These are phyloP conservation scores for Antheraea mylitta DNA, from an alignment of 1,140 invertebrate genomes.

Conservation along the genomic window DNA sequence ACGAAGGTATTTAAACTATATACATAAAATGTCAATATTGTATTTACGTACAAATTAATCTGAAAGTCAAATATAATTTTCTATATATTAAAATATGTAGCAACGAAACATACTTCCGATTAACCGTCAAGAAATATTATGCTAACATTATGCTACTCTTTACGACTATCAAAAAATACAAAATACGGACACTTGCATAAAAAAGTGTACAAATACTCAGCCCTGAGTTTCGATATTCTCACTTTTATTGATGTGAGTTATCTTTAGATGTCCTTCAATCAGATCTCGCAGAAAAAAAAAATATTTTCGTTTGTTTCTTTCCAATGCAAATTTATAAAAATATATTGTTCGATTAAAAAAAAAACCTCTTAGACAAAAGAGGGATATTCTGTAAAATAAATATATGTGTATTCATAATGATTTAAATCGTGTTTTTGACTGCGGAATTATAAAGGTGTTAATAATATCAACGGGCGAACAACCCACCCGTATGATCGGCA, in stretches of 20 bases:
- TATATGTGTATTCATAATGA: background rate
- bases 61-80: no score
- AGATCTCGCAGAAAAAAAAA: background rate
- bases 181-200: background rate
- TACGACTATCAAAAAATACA: background rate
- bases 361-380: no score
- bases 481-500: constrained; percentile 96
- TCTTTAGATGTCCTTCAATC: background rate
- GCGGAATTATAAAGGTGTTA: background rate
- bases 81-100: background rate
- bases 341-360: no score
- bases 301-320: background rate
- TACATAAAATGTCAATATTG: background rate
- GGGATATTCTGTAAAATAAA: background rate
- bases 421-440: no score
- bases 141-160: background rate
- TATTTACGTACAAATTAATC: background rate
- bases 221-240: background rate
- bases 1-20: background rate
- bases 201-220: background rate
- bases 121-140: background rate
- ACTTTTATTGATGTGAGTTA: background rate
- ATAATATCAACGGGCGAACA: constrained; percentile 87
- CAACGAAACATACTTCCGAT: background rate
- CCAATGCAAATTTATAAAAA: no score